phyloP scores from a whole-genome alignment of 23 tunicate species.

The Botrylloides violaceus region DNA sequence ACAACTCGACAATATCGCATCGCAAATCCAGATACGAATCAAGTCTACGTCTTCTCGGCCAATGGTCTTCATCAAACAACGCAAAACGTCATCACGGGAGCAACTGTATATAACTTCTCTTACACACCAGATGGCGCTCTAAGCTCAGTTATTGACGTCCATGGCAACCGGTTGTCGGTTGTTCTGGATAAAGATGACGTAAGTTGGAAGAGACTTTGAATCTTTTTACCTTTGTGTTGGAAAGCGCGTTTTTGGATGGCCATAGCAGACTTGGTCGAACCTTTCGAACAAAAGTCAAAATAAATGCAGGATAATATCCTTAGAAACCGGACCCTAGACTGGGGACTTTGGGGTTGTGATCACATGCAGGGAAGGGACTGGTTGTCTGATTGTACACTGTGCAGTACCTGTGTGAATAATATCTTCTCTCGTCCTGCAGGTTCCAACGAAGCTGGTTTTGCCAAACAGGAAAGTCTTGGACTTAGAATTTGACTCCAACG shows the following conservation, averaged over 20 bases:
- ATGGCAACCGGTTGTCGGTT: slow-evolving; percentile 43
- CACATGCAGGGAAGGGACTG: no score
- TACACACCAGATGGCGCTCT: slow-evolving; percentile 31
- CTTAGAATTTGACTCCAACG: slow-evolving; percentile 16
- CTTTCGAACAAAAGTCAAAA: no score
- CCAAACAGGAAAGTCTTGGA: slow-evolving; percentile 41
- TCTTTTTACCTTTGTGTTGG: not conserved
- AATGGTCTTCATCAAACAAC: slow-evolving; percentile 69
- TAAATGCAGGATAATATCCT: no score
- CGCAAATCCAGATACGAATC: slow-evolving; percentile 78
- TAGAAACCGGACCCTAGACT: no score
- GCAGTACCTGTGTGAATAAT: no score
- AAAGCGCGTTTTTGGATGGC: not conserved
- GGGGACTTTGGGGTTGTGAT: no score
- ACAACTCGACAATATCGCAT: slow-evolving; percentile 38
- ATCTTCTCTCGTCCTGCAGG: slow-evolving; percentile 13
- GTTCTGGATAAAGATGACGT: slow-evolving; percentile 31
- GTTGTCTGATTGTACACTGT: no score
- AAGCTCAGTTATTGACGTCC: slow-evolving; percentile 36
- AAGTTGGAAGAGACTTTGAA: slow-evolving; percentile 15
- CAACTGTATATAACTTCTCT: slow-evolving; percentile 56
- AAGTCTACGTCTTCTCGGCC: slow-evolving; percentile 60
- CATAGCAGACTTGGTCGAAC: not conserved
- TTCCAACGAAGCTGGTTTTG: slow-evolving; percentile 29
- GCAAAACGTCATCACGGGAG: slow-evolving; percentile 78